Evolutionary conservation across 2,797 vertebrate species (phyloP), one percentile per base, ranked within the genome.

Genomic region (Emys orbicularis): DNA sequence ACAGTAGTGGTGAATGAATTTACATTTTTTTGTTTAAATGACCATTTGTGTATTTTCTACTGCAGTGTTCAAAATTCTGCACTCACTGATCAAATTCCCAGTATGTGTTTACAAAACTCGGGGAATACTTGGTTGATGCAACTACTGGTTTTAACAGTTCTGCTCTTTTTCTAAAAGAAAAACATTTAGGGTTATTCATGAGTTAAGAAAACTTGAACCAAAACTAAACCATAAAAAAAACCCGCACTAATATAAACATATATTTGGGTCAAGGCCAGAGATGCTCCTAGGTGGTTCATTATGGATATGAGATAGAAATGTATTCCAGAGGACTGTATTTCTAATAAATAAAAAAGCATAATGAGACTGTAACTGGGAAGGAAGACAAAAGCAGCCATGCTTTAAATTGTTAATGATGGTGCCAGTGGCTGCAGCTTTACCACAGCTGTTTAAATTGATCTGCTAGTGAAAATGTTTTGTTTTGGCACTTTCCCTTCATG

Each of bases 381-480:
- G 97, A 97, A 97, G 97, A 97, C 98, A 98, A 98, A 98, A 97
- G 97, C 54, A 87, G 93, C 97, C 97, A 98, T 96, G 96, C 98
- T 98, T 98, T 98, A 98, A 98, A 98, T 98, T 98, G 97, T 98
- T 98, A 98, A 98, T 98, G 98, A 98, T 95, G 96, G 97, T 86
- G n/a, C 97, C 89, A 92, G 94, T 97, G 97, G 94, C 96, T 93
- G 87, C 79, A 97, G 96, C 94, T 97, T 97, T 97, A 97, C 97
- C 86, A 95, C 95, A 96, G 98, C 98, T 97, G 97, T 97, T 97
- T 98, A 90, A 94, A 97, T 98, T 97, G 96, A 97, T 98, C 97
- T 94, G 89, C 41, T 81, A 94, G 95, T 96, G 97, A 93, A 94
- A 97, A 95, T 93, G 90, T 96, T 97, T 96, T 96, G 93, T 96